These are phyloP conservation scores for Formica selysi DNA, from an alignment of 1,140 invertebrate species.

Conservation along the genomic window DNA sequence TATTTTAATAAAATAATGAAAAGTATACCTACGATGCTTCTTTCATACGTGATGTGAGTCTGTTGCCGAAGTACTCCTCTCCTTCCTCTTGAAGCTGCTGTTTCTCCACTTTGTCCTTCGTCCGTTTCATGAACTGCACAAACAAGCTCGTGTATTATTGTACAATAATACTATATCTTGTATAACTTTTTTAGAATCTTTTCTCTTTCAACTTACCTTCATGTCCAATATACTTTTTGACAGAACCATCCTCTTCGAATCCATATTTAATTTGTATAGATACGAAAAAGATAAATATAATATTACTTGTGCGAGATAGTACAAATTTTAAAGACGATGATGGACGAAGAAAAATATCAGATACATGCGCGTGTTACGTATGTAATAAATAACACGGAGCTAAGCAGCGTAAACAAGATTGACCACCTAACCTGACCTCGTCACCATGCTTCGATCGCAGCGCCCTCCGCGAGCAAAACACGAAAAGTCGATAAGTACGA, in stretches of 20 bases:
- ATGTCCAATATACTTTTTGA: slow-evolving; percentile 92
- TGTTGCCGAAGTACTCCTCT: slow-evolving; percentile 88
- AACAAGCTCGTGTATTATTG: slow-evolving; percentile 10
- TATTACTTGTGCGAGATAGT: too few species aligned
- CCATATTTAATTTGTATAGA: slow-evolving; percentile 43
- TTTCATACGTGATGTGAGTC: slow-evolving; percentile 85
- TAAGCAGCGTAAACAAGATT: neutral
- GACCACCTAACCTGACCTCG: neutral
- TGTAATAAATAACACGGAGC: neutral
- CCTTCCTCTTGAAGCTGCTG: slow-evolving; percentile 91
- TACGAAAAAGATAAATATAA: neutral
- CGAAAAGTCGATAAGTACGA: neutral
- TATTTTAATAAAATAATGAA: neutral
- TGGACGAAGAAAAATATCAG: neutral
- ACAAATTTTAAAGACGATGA: neutral
- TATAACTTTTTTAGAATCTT: neutral
- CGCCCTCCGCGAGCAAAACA: neutral
- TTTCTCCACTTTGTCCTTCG: slow-evolving; percentile 93
- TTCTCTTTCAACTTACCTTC: slow-evolving; percentile 86
- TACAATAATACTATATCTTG: neutral
- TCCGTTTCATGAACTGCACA: slow-evolving; percentile 94
- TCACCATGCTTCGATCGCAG: neutral
- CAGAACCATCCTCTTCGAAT: slow-evolving; percentile 84
- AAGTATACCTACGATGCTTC: slow-evolving; percentile 86
- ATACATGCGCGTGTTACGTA: neutral